Percentiles rank a stretch among this genome's conserved stretches.
Conservation (phyloP, 2,113 vertebrate species). For the Sturnira hondurensis region DNA sequence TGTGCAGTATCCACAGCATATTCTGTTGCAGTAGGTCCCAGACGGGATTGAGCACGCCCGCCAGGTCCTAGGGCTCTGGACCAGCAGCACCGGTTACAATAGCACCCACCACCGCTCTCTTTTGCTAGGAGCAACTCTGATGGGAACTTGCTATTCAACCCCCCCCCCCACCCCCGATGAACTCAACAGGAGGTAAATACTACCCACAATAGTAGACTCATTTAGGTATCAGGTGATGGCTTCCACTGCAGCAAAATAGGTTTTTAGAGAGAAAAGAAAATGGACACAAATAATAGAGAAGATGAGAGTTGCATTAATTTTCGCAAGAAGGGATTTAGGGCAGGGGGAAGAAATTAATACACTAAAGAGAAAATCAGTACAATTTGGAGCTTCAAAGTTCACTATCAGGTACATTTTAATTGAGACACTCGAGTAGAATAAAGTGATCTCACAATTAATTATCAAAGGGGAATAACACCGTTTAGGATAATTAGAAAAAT, state of each 20-base stretch:
- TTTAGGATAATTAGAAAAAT: neutral
- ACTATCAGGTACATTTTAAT: neutral
- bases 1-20: accelerated
- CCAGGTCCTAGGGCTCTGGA: neutral
- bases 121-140: neutral
- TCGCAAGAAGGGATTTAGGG: neutral
- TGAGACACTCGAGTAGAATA: neutral
- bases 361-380: neutral
- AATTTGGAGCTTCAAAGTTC: neutral
- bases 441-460: neutral
- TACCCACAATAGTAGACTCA: neutral
- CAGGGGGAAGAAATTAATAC: neutral
- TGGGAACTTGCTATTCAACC: neutral
- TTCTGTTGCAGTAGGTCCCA: neutral
- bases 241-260: neutral
- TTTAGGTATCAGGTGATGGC: slow-evolving; percentile 47
- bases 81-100: neutral
- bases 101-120: neutral
- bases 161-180: neutral
- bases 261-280: slow-evolving; percentile 8
- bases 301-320: neutral
- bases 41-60: neutral
- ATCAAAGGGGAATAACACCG: neutral
- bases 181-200: neutral
- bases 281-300: neutral